These are phyloP conservation scores for Drosophila parvula DNA, from an alignment of 1,140 invertebrate species.

Conservation along the genomic window DNA sequence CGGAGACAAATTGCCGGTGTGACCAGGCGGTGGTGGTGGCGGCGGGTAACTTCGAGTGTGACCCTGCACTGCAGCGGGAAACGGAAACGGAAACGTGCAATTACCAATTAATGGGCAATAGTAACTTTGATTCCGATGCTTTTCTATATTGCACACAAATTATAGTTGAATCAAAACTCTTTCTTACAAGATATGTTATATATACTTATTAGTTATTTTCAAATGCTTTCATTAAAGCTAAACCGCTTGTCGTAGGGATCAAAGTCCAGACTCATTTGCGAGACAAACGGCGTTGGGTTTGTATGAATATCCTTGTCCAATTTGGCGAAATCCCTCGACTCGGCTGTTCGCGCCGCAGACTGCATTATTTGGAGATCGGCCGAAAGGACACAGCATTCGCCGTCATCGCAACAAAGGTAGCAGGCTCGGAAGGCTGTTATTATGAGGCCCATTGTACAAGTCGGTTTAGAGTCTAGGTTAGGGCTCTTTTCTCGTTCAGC, in stretches of 20 bases:
- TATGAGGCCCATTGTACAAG: neutral
- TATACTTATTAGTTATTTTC: neutral
- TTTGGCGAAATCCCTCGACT: neutral
- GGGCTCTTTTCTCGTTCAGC: neutral
- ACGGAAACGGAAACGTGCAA: slow-evolving; percentile 8
- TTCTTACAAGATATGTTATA: neutral
- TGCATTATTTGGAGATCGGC: neutral
- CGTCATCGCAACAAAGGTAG: neutral
- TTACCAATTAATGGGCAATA: slow-evolving; percentile 1
- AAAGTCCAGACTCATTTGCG: slow-evolving; percentile 57
- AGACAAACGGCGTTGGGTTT: slow-evolving; percentile 18
- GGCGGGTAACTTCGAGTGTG: slow-evolving; percentile 23
- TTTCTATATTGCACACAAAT: neutral
- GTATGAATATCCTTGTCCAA: neutral
- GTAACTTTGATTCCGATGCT: neutral
- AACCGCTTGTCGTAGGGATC: slow-evolving; percentile 64
- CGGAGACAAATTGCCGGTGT: slow-evolving; percentile 52
- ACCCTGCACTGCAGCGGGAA: slow-evolving; percentile 18
- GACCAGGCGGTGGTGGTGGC: slow-evolving; percentile 8
- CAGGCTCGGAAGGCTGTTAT: slow-evolving; percentile 7
- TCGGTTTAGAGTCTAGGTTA: neutral
- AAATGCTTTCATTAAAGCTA: slow-evolving; percentile 1
- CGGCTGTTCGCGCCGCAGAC: neutral
- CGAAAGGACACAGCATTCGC: neutral
- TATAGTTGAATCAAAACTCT: neutral